These are phyloP conservation scores for Holotrichia oblita DNA, from an alignment of 1,140 invertebrate species.

Conservation along the genomic window DNA sequence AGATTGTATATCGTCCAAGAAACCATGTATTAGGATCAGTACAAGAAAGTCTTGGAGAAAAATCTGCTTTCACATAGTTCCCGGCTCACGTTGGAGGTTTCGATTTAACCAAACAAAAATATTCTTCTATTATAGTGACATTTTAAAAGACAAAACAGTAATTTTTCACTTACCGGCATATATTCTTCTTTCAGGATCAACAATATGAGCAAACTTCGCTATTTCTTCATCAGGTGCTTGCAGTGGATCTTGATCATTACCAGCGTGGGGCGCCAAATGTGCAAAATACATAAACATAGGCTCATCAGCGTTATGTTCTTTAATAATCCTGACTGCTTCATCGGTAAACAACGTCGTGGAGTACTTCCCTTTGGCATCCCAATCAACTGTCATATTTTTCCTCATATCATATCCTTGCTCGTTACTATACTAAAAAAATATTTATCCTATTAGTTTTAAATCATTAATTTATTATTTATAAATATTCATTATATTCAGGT, in stretches of 20 bases:
- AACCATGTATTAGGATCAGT: no score
- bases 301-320: slow-evolving; percentile 65
- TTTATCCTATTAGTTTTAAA: neutral
- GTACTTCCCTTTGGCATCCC: slow-evolving; percentile 71
- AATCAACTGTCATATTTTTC: slow-evolving; percentile 69
- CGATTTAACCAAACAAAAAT: no score
- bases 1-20: no score
- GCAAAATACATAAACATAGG: slow-evolving; percentile 73
- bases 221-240: slow-evolving; percentile 85
- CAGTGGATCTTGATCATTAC: slow-evolving; percentile 73
- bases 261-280: slow-evolving; percentile 83
- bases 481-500: neutral
- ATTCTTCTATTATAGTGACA: no score
- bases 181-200: slow-evolving; percentile 75
- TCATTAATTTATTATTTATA: neutral
- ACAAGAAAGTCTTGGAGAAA: no score
- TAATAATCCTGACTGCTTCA: slow-evolving; percentile 73
- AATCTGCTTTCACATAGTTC: no score
- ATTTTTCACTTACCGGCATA: slow-evolving; percentile 73
- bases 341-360: slow-evolving; percentile 73
- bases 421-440: slow-evolving; percentile 52
- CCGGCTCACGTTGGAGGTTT: no score
- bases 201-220: slow-evolving; percentile 78
- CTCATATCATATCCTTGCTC: slow-evolving; percentile 74
- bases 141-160: no score